Evolutionary conservation across 2,113 vertebrate genomes (phyloP), one percentile per base, ranked within the genome.

Genomic region (Solenodon paradoxus): DNA sequence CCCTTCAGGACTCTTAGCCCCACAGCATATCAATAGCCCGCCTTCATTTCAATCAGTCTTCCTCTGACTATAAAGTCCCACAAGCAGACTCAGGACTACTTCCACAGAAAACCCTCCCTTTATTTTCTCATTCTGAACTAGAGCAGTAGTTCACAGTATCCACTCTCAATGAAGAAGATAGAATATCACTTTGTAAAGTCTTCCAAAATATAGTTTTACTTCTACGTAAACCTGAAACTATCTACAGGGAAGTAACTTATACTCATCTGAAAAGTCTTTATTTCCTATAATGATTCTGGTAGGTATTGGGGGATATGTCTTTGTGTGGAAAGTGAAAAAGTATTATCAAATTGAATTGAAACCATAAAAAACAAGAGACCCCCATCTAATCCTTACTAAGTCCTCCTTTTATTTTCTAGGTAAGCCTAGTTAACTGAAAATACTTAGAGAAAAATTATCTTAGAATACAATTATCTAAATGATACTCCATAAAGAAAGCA

Each of bases 401-500:
- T 28, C 15, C 5, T 0, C 12, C 20, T 96, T 69, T 90, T 71
- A 84, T 90, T 94, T 80, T 61, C 53, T 28, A 64, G 59, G 20
- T 79, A 83, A 94, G 35, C 55, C 24, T 59, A 77, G 32, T 63
- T 80, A 96, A 32, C 5, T 47, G 61, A 80, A 30, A 81, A 85
- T 55, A 42, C 38, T 30, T 74, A 47, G 1, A 77, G 20, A 35
- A 75, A 80, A 30, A 40, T 30, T 77, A 49, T 59, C 68, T 87
- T 53, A 9, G 16, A 92, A 53, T 1, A 64, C 4, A n/a, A 83
- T 91, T 77, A 61, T 63, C 47, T 69, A 55, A 87, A 72, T 92
- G 28, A 32, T 53, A 11, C 26, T 90, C 28, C 17, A n/a, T 71
- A 38, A 75, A 64, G 80, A 95, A 96, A 83, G 74, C n/a, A 93